Percentiles rank a stretch among this genome's conserved stretches.
phyloP scores from a whole-genome alignment of 92 coral and sea anemone species.

The Ricordea florida region DNA sequence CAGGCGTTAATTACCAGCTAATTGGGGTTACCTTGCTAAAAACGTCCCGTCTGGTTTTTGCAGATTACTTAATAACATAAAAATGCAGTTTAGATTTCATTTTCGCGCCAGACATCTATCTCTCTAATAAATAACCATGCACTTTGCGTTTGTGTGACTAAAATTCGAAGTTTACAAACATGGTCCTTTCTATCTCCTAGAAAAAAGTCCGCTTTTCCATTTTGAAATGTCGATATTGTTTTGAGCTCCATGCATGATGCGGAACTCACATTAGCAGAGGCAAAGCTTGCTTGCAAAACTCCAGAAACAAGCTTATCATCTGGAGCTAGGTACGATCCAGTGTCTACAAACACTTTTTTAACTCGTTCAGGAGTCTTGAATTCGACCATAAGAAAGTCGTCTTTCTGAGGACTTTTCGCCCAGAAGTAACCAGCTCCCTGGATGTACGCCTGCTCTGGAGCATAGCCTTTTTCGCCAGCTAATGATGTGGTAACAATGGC shows the following conservation, averaged over 20 bases:
- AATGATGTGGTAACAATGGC: conserved; percentile 32
- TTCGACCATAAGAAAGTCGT: conserved; percentile 27
- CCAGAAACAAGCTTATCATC: conserved; percentile 37
- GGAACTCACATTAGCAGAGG: not conserved
- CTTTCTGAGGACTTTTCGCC: conserved; percentile 21
- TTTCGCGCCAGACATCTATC: conserved; percentile 68
- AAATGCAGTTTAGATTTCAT: too few species aligned
- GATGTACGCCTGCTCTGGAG: not conserved
- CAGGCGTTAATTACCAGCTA: too few species aligned
- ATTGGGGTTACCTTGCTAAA: too few species aligned
- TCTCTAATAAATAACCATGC: conserved; percentile 69
- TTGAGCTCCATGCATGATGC: conserved; percentile 23
- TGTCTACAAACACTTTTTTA: conserved; percentile 53
- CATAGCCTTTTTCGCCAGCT: not conserved
- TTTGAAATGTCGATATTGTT: conserved; percentile 21
- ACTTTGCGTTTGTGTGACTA: conserved; percentile 32
- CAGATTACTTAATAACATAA: too few species aligned
- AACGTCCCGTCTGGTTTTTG: too few species aligned
- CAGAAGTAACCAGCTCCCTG: conserved; percentile 39
- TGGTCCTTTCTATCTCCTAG: not conserved
- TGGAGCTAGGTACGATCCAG: conserved; percentile 64
- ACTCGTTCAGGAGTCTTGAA: conserved; percentile 9
- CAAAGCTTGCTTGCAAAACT: conserved; percentile 48
- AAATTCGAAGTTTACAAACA: conserved; percentile 61
- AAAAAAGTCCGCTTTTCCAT: conserved; percentile 25